These are phyloP conservation scores for Papilio elwesi DNA, from an alignment of 2,888 invertebrate genomes.

Conservation along the genomic window DNA sequence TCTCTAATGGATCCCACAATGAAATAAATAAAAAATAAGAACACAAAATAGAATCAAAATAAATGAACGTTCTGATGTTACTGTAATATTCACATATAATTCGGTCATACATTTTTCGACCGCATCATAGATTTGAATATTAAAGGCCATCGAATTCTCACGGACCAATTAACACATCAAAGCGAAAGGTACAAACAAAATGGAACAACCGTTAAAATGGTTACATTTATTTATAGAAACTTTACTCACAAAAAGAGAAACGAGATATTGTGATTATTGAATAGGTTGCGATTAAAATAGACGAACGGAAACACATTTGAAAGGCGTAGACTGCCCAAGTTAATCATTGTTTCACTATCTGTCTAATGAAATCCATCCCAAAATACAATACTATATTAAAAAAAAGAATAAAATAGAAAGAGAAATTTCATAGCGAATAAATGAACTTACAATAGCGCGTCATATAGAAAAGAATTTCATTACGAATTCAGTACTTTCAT, in stretches of 20 bases:
- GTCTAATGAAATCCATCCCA: background rate
- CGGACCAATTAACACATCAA: conserved; percentile 21
- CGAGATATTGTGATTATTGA: conserved; percentile 24
- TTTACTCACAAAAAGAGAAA: conserved; percentile 6
- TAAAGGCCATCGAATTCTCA: conserved; percentile 18
- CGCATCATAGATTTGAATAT: conserved; percentile 14
- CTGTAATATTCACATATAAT: background rate
- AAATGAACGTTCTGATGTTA: background rate
- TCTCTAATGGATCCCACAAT: too few relatives aligned
- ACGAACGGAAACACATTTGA: conserved; percentile 37
- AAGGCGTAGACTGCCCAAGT: conserved; percentile 34
- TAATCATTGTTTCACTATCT: conserved; percentile 16
- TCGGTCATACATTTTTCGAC: background rate
- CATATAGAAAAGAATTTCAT: conserved; percentile 23
- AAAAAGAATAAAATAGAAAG: conserved; percentile 7
- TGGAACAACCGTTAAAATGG: conserved; percentile 6
- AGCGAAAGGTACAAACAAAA: conserved; percentile 7
- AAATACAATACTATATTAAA: conserved; percentile 18
- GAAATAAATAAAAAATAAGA: too few relatives aligned
- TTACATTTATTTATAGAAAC: conserved; percentile 21
- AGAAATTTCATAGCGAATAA: conserved; percentile 9
- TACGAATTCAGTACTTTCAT: conserved; percentile 16
- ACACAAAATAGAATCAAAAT: too few relatives aligned
- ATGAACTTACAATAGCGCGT: background rate
- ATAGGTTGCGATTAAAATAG: conserved; percentile 39